phyloP scores from a whole-genome alignment of 2,113 vertebrate genomes.

The Cepphus grylle region DNA sequence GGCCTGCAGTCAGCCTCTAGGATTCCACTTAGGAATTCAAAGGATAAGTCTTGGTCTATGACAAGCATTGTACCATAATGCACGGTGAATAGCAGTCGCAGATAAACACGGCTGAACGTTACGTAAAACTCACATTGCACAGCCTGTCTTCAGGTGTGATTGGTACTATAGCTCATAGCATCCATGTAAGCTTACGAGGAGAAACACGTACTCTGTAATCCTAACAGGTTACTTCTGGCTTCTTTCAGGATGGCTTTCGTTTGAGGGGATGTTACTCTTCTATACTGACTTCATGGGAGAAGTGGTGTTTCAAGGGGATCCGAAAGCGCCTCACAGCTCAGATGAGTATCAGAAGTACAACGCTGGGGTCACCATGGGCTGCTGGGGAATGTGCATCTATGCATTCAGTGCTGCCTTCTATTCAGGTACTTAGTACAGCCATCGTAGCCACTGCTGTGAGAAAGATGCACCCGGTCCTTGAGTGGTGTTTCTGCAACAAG shows the following conservation, averaged over 20 bases:
- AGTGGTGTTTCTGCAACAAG: not conserved
- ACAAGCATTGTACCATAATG: not conserved
- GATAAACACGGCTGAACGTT: not conserved
- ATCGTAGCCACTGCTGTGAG: not conserved
- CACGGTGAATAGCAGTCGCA: not conserved
- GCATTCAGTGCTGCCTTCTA: constrained; percentile 98
- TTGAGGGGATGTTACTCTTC: constrained; percentile 97
- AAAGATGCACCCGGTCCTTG: not conserved
- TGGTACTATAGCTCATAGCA: not conserved
- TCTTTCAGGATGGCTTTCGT: constrained; percentile 90
- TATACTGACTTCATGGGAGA: constrained; percentile 99
- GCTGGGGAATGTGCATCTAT: constrained; percentile 99
- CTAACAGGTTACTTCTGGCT: not conserved
- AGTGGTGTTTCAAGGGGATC: constrained; percentile 92
- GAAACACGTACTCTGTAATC: not conserved
- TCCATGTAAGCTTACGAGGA: not conserved
- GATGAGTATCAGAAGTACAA: constrained; percentile 93
- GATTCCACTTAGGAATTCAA: not conserved
- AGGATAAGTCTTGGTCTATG: not conserved
- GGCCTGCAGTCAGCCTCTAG: not conserved
- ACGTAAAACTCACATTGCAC: not conserved
- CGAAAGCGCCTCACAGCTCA: constrained; percentile 88
- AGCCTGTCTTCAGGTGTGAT: not conserved
- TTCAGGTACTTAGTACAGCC: constrained; percentile 79
- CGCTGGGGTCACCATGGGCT: constrained; percentile 93